These are phyloP conservation scores for Solenopsis invicta DNA, from an alignment of 1,140 invertebrate genomes.

Conservation along the genomic window DNA sequence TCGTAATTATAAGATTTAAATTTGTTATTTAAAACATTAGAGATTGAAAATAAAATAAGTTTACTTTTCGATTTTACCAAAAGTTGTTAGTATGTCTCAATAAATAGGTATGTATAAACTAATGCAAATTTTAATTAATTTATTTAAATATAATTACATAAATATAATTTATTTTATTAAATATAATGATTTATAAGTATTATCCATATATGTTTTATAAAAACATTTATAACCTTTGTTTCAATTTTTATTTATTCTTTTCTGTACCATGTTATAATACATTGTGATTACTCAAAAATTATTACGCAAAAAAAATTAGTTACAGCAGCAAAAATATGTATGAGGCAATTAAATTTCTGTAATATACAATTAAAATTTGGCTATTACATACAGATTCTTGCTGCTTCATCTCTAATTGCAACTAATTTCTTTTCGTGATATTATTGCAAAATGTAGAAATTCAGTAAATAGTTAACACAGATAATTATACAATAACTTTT, in stretches of 20 bases:
- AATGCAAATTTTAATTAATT: background rate
- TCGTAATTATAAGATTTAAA: background rate
- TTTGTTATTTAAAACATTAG: background rate
- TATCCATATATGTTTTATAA: background rate
- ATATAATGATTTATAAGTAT: background rate
- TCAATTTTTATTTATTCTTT: background rate
- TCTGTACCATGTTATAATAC: background rate
- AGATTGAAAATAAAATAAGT: background rate
- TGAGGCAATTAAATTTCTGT: too few relatives aligned
- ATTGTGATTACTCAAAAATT: too few relatives aligned
- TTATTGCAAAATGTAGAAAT: background rate
- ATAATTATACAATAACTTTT: background rate
- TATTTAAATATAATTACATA: too few relatives aligned
- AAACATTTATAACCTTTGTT: background rate
- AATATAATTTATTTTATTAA: too few relatives aligned
- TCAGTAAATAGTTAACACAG: background rate
- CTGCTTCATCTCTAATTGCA: too few relatives aligned
- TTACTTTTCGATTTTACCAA: too few relatives aligned
- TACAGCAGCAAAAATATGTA: too few relatives aligned
- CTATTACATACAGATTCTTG: too few relatives aligned
- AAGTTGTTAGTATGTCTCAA: too few relatives aligned
- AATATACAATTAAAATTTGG: too few relatives aligned
- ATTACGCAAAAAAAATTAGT: too few relatives aligned
- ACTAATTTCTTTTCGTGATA: too few relatives aligned
- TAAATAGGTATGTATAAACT: background rate